Evolutionary conservation across 2,113 vertebrate species (phyloP).

Genomic region (Arizona elegans): DNA sequence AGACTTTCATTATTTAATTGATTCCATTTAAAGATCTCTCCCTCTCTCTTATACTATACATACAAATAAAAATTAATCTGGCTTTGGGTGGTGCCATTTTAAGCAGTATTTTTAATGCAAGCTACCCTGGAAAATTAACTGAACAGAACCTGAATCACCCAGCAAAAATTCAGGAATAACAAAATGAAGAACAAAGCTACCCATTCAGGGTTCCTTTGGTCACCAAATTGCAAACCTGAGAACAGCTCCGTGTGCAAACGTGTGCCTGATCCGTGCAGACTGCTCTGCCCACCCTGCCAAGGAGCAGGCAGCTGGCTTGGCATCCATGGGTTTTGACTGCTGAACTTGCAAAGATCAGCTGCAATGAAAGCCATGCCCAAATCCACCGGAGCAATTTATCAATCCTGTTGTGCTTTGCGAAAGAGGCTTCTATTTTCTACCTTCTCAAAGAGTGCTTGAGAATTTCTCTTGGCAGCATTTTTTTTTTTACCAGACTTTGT

Average conservation of each 20-base stretch:
- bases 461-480: neutral
- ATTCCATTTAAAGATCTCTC: neutral
- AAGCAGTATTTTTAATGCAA: neutral
- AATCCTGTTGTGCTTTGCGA: neutral
- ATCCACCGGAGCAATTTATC: neutral
- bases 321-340: neutral
- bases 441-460: neutral
- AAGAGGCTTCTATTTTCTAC: neutral
- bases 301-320: neutral
- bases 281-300: neutral
- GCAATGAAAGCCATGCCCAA: neutral
- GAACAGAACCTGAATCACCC: neutral
- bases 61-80: neutral
- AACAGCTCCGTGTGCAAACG: neutral
- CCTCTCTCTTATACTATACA: neutral
- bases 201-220: neutral
- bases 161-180: neutral
- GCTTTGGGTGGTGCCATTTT: neutral
- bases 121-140: neutral
- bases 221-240: neutral
- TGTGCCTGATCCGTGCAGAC: neutral
- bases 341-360: neutral
- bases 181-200: neutral
- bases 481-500: neutral
- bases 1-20: neutral